These are phyloP conservation scores for Eulemur rufifrons DNA, from an alignment of 2,113 vertebrate species.

Conservation along the genomic window DNA sequence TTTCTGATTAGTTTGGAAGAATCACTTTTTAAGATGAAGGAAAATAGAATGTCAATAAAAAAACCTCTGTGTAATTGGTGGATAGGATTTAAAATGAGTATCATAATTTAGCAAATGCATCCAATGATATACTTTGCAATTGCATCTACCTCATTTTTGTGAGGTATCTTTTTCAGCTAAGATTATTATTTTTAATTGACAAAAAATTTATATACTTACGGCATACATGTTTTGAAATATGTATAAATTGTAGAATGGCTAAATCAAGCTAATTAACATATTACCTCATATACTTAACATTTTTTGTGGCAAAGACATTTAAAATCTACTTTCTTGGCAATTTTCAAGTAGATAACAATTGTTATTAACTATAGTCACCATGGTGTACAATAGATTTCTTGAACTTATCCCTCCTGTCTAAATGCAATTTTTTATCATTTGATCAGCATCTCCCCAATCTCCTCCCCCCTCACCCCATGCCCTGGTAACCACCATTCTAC, in stretches of 20 bases:
- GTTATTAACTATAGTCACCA: neutral
- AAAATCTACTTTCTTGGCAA: neutral
- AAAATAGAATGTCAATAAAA: slow-evolving; percentile 13
- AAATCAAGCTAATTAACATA: neutral
- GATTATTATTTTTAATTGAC: neutral
- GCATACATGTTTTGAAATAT: neutral
- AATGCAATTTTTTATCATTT: neutral
- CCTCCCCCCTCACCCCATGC: neutral
- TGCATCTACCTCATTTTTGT: neutral
- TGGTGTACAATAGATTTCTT: neutral
- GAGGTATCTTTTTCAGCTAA: slow-evolving; percentile 25
- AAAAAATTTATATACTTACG: neutral
- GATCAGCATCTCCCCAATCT: neutral
- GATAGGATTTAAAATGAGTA: neutral
- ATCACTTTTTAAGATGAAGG: neutral
- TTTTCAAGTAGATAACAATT: neutral
- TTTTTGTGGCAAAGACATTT: neutral
- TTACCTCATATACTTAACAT: neutral
- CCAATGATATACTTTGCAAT: neutral
- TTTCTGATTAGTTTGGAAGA: slow-evolving; percentile 25
- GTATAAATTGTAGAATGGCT: neutral
- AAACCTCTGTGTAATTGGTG: neutral
- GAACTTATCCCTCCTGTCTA: neutral
- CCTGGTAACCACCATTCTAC: neutral
- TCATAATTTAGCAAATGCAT: neutral